Conservation (phyloP, 1,140 invertebrate species). For the Dinoponera quadriceps region DNA sequence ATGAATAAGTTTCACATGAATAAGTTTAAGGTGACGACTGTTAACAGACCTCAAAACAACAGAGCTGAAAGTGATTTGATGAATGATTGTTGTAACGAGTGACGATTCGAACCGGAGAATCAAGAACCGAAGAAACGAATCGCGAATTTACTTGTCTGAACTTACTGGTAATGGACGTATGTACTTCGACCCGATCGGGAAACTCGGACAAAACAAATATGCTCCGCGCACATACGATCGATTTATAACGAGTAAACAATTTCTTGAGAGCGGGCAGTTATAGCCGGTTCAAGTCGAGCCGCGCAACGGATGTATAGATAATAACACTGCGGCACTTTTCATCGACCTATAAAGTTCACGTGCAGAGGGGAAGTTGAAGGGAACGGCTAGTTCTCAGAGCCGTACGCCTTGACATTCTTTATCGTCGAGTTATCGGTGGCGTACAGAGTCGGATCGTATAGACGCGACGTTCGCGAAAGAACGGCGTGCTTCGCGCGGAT, state of each 20-base stretch:
- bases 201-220: too few relatives aligned
- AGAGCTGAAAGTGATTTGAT: too few relatives aligned
- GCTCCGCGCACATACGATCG: background rate
- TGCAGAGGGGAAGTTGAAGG: background rate
- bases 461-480: background rate
- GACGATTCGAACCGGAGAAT: too few relatives aligned
- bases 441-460: background rate
- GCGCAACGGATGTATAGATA: background rate
- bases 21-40: too few relatives aligned
- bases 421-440: conserved; percentile 10
- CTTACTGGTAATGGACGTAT: too few relatives aligned
- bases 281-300: background rate
- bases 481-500: background rate
- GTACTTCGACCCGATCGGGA: too few relatives aligned
- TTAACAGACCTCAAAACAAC: too few relatives aligned
- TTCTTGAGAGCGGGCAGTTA: background rate
- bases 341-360: conserved; percentile 20
- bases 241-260: background rate
- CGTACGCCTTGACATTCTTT: conserved; percentile 15
- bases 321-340: background rate
- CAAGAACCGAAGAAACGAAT: too few relatives aligned
- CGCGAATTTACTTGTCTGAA: too few relatives aligned
- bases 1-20: too few relatives aligned
- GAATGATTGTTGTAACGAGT: too few relatives aligned
- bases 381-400: background rate